Evolutionary conservation across 1,140 invertebrate genomes (phyloP).

Genomic region (Listronotus oregonensis): DNA sequence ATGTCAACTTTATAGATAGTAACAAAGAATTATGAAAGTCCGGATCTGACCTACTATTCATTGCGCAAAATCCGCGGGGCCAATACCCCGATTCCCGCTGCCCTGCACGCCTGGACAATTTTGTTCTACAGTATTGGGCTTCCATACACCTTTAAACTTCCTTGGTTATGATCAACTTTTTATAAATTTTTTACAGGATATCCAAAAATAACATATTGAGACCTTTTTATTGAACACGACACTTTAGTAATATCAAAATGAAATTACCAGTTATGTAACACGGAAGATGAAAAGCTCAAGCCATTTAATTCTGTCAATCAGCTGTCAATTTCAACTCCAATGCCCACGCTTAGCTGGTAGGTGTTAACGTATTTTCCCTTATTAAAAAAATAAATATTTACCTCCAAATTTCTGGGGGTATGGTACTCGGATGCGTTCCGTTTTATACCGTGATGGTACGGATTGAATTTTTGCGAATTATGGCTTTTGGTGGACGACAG

Average conservation of each 20-base stretch:
- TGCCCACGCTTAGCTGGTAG: constrained; percentile 38
- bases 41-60: too few relatives aligned
- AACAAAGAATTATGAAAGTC: too few relatives aligned
- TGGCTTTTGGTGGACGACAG: constrained; percentile 38
- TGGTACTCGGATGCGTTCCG: constrained; percentile 46
- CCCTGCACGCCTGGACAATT: too few relatives aligned
- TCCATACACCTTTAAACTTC: too few relatives aligned
- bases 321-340: constrained; percentile 33
- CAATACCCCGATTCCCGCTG: too few relatives aligned
- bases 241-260: constrained; percentile 24
- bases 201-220: too few relatives aligned
- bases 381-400: constrained; percentile 55
- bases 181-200: too few relatives aligned
- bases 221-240: too few relatives aligned
- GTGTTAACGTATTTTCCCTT: constrained; percentile 51
- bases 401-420: constrained; percentile 54
- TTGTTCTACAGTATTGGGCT: too few relatives aligned
- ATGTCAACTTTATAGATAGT: too few relatives aligned
- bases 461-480: constrained; percentile 42
- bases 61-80: too few relatives aligned
- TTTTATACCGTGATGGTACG: constrained; percentile 43
- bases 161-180: too few relatives aligned
- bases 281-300: constrained; percentile 35
- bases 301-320: constrained; percentile 23
- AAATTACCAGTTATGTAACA: constrained; percentile 38